These are phyloP conservation scores for Helicolenus hilgendorfi DNA, from an alignment of 2,797 vertebrate species.

Conservation along the genomic window DNA sequence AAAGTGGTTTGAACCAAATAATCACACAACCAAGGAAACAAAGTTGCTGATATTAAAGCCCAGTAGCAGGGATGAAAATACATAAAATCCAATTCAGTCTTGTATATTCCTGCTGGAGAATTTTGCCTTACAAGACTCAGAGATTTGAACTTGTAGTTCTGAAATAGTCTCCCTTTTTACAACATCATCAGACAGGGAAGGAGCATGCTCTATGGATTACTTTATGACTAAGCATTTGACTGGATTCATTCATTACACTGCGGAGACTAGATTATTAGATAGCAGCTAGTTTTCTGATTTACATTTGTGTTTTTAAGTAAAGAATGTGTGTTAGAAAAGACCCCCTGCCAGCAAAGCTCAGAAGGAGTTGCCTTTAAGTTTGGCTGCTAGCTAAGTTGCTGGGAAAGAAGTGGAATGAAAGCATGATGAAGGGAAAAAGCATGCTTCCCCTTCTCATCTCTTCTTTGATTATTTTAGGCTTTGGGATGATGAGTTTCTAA, in stretches of 20 bases:
- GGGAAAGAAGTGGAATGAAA: constrained; percentile 27
- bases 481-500: constrained; percentile 44
- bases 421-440: background rate
- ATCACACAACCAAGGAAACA: background rate
- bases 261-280: background rate
- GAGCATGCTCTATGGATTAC: background rate
- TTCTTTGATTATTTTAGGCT: constrained; percentile 48
- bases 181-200: background rate
- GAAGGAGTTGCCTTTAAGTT: constrained; percentile 62
- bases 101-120: background rate
- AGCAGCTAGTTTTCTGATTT: too few relatives aligned
- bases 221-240: background rate
- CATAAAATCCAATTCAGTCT: background rate
- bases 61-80: background rate
- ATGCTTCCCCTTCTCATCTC: background rate
- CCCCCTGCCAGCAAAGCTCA: constrained; percentile 58
- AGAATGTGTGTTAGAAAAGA: constrained; percentile 39
- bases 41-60: background rate
- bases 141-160: background rate
- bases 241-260: background rate
- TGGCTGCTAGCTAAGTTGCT: constrained; percentile 50
- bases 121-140: background rate
- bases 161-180: background rate
- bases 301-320: constrained; percentile 10
- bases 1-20: background rate